Conservation (phyloP, 53 echinoderm and acorn worm species). For the Apostichopus leukothele region DNA sequence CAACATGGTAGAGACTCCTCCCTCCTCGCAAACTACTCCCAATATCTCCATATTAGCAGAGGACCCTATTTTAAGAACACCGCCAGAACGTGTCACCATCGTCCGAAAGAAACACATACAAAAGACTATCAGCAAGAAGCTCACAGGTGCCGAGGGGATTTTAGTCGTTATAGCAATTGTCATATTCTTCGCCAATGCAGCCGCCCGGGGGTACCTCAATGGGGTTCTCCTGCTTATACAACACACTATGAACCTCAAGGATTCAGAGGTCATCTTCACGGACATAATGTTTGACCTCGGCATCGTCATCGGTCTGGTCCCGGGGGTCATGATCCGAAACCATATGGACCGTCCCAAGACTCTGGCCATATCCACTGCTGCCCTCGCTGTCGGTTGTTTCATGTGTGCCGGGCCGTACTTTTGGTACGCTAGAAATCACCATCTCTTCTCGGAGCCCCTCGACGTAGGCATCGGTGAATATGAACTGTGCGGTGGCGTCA, state of each 20-base stretch:
- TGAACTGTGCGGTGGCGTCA: not conserved
- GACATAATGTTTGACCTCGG: slow-evolving; percentile 81
- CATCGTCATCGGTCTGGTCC: slow-evolving; percentile 52
- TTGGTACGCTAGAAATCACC: slow-evolving; percentile 32
- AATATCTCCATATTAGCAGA: not conserved
- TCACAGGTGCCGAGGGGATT: slow-evolving; percentile 18
- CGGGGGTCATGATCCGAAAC: slow-evolving; percentile 44
- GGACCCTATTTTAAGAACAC: slow-evolving; percentile 37
- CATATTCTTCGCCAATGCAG: slow-evolving; percentile 68
- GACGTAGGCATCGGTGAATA: slow-evolving; percentile 4
- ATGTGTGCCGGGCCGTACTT: slow-evolving; percentile 81
- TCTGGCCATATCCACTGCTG: slow-evolving; percentile 59
- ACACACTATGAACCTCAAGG: slow-evolving; percentile 63
- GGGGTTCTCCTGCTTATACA: slow-evolving; percentile 75
- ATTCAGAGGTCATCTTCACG: slow-evolving; percentile 60
- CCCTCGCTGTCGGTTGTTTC: slow-evolving; percentile 70
- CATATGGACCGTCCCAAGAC: slow-evolving; percentile 70
- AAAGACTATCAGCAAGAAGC: slow-evolving; percentile 21
- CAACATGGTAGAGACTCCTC: not conserved
- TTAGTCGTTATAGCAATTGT: slow-evolving; percentile 18
- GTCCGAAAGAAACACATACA: slow-evolving; percentile 26
- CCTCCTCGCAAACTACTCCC: not conserved
- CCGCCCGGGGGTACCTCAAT: slow-evolving; percentile 68
- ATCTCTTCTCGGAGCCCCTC: not conserved
- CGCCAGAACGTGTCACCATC: slow-evolving; percentile 18